Conservation (phyloP, 2,888 invertebrate species). For the Latrodectus hesperus region DNA sequence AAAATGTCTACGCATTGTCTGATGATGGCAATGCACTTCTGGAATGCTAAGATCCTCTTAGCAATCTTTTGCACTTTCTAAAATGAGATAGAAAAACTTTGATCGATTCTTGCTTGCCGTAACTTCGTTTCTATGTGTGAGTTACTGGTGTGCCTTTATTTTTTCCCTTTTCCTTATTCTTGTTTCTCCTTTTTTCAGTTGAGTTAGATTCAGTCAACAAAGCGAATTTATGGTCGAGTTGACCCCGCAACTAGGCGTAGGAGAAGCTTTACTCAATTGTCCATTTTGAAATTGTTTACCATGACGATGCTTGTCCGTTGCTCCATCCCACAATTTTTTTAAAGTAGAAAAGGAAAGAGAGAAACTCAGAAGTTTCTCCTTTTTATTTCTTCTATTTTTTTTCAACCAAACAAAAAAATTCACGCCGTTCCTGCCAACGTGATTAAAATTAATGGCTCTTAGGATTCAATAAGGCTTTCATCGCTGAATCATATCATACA, state of each 20-base stretch:
- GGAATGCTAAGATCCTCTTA: slow-evolving; percentile 45
- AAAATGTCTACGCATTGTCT: too few relatives aligned
- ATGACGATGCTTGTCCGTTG: slow-evolving; percentile 3
- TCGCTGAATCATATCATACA: slow-evolving; percentile 13
- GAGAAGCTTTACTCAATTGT: slow-evolving; percentile 57
- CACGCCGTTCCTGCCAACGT: neutral
- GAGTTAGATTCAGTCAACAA: slow-evolving; percentile 59
- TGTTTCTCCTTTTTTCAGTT: slow-evolving; percentile 30
- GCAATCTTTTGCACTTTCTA: slow-evolving; percentile 43
- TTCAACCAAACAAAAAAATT: slow-evolving; percentile 29
- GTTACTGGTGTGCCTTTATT: slow-evolving; percentile 20
- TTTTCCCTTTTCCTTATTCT: neutral
- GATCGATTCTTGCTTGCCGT: slow-evolving; percentile 37
- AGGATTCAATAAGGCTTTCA: slow-evolving; percentile 33
- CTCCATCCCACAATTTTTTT: neutral
- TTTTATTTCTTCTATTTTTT: neutral
- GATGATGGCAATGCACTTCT: neutral
- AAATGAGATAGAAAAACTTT: slow-evolving; percentile 39
- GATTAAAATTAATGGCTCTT: slow-evolving; percentile 50
- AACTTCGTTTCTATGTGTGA: slow-evolving; percentile 23
- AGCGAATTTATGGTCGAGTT: slow-evolving; percentile 61
- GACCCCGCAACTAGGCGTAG: slow-evolving; percentile 54
- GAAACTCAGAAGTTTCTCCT: neutral
- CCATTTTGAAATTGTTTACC: slow-evolving; percentile 61
- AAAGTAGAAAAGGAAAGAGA: neutral